Conservation (phyloP, 1,140 invertebrate genomes). For the Chironomus striatipennis region DNA sequence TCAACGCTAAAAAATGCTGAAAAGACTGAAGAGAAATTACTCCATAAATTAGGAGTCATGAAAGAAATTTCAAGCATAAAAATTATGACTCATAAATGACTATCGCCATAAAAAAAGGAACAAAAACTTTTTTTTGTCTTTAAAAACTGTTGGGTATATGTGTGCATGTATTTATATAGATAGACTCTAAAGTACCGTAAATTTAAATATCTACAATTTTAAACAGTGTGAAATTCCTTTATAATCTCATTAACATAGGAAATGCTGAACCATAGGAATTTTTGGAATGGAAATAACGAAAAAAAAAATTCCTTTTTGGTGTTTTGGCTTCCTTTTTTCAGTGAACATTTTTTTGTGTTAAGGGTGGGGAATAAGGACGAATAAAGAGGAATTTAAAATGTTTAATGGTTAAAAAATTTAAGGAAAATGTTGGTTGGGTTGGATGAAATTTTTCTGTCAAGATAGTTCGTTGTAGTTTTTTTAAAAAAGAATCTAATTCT, state of each 20-base stretch:
- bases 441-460: too few relatives aligned
- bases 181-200: too few relatives aligned
- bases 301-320: neutral
- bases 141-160: neutral
- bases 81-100: slow-evolving; percentile 9
- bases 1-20: too few relatives aligned
- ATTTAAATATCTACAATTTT: too few relatives aligned
- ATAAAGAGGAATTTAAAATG: too few relatives aligned
- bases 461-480: too few relatives aligned
- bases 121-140: neutral
- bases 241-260: slow-evolving; percentile 4
- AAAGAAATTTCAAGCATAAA: neutral
- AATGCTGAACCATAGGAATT: neutral
- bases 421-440: too few relatives aligned
- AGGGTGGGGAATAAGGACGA: neutral
- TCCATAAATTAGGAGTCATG: neutral
- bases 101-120: neutral
- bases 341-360: neutral
- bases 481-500: too few relatives aligned
- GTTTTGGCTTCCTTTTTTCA: neutral
- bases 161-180: too few relatives aligned
- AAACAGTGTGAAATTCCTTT: neutral
- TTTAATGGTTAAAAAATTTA: too few relatives aligned
- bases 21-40: neutral
- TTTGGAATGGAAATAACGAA: neutral